phyloP scores from a whole-genome alignment of 1,140 invertebrate genomes.

The Melitaea cinxia region DNA sequence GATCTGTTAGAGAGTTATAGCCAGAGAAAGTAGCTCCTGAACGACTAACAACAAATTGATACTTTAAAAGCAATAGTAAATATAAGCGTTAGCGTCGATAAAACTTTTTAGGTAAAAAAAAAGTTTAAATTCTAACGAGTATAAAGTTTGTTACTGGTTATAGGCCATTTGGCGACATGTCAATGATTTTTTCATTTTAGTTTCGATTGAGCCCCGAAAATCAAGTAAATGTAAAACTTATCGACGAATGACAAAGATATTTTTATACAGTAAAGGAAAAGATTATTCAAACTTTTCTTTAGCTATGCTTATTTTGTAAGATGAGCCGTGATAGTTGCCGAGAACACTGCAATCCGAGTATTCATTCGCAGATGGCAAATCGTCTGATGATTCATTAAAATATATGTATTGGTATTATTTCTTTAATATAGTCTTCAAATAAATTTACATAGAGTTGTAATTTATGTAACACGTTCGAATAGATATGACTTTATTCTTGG shows the following conservation, averaged over 20 bases:
- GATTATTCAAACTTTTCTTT: conserved; percentile 54
- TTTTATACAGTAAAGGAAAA: no score
- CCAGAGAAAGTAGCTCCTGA: no score
- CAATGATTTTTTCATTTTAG: conserved; percentile 18
- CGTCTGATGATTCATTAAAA: conserved; percentile 65
- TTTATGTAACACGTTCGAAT: conserved; percentile 36
- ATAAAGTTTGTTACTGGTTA: conserved; percentile 7
- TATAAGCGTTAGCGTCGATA: no score
- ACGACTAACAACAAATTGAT: no score
- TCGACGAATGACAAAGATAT: no score
- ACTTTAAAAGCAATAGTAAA: no score
- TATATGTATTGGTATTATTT: conserved; percentile 40
- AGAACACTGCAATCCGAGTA: conserved; percentile 68
- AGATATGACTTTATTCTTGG: conserved; percentile 51
- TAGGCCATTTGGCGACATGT: conserved; percentile 22
- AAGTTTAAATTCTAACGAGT: no score
- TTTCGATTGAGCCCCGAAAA: background rate
- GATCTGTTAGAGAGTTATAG: no score
- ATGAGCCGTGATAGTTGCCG: conserved; percentile 55
- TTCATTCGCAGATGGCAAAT: conserved; percentile 67
- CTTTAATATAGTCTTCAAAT: conserved; percentile 34
- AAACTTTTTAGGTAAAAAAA: no score
- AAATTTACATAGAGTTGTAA: conserved; percentile 43
- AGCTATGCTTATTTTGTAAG: conserved; percentile 58
- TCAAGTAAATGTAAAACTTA: background rate